Conservation (phyloP, 2,113 vertebrate genomes). For the Suncus etruscus region DNA sequence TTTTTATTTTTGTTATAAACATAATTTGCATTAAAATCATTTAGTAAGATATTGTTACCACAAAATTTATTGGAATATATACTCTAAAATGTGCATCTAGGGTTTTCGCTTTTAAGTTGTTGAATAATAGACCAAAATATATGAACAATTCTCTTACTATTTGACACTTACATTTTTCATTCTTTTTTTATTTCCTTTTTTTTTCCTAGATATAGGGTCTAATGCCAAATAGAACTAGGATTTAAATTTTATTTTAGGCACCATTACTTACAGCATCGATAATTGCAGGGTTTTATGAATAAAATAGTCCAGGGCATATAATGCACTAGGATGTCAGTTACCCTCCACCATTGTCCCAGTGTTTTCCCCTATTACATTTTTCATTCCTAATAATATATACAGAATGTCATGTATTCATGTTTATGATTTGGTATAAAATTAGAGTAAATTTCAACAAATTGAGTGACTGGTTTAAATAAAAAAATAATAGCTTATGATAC, state of each 20-base stretch:
- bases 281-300: too few species aligned
- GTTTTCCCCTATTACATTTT: neutral
- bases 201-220: too few species aligned
- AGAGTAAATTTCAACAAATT: slow-evolving; percentile 23
- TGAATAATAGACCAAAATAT: slow-evolving; percentile 10
- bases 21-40: neutral
- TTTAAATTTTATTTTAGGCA: too few species aligned
- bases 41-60: neutral
- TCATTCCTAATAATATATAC: slow-evolving; percentile 27
- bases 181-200: too few species aligned
- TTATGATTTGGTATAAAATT: slow-evolving; percentile 45
- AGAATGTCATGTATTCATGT: slow-evolving; percentile 1
- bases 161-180: slow-evolving; percentile 38
- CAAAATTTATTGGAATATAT: slow-evolving; percentile 38
- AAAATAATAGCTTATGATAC: slow-evolving; percentile 20
- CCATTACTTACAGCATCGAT: too few species aligned
- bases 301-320: too few species aligned
- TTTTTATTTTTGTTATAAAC: neutral
- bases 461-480: slow-evolving; percentile 19
- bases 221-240: too few species aligned
- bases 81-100: too few species aligned
- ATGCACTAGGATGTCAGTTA: too few species aligned
- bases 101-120: too few species aligned
- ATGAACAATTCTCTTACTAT: neutral
- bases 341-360: too few species aligned